phyloP scores from a whole-genome alignment of 2,113 vertebrate genomes.

The Silurus glanis region DNA sequence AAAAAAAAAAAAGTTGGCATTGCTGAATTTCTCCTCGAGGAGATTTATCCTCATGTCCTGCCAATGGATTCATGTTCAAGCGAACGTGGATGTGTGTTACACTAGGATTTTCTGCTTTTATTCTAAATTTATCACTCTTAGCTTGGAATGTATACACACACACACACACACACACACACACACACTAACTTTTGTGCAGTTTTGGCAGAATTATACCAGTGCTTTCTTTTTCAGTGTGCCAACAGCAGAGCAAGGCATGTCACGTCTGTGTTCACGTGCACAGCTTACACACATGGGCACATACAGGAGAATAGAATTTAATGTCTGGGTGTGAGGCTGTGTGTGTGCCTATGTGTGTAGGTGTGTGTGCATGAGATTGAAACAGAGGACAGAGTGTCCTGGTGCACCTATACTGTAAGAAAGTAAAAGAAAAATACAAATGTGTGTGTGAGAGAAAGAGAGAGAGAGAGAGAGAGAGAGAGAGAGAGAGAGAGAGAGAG shows the following conservation, averaged over 20 bases:
- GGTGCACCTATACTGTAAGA: constrained; percentile 18
- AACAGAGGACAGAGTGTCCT: not conserved
- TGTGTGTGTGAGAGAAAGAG: constrained; percentile 10
- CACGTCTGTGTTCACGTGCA: constrained; percentile 25
- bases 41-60: not conserved
- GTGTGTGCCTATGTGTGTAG: not conserved
- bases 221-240: constrained; percentile 27
- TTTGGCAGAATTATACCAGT: constrained; percentile 18
- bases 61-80: not conserved
- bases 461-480: not conserved
- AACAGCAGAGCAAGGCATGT: constrained; percentile 31
- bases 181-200: not conserved
- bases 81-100: constrained; percentile 16
- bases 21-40: constrained; percentile 15
- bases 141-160: constrained; percentile 37
- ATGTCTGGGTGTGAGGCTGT: not conserved
- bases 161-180: constrained; percentile 1
- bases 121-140: constrained; percentile 44
- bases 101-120: constrained; percentile 28
- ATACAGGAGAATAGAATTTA: constrained; percentile 4
- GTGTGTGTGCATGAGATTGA: not conserved
- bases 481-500: constrained; percentile 34
- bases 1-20: not conserved
- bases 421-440: constrained; percentile 10
- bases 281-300: constrained; percentile 28